A percentile compares a stretch with the other conserved stretches of the same genome.
phyloP scores from a whole-genome alignment of 1,140 invertebrate species.

The Linepithema humile region DNA sequence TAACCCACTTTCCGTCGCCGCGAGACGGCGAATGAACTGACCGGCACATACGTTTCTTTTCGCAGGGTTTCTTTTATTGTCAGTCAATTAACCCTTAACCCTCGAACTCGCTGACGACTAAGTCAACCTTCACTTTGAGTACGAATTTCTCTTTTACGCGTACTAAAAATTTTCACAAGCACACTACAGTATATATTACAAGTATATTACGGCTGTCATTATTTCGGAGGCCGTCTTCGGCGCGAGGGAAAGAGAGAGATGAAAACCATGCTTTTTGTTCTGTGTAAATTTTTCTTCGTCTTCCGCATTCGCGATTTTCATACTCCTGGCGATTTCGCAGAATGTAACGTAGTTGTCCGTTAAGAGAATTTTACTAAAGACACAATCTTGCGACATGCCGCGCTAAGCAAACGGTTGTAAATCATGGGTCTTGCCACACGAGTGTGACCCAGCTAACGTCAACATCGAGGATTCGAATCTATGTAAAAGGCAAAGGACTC shows the following conservation, averaged over 20 bases:
- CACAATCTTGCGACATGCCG: background rate
- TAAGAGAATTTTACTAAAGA: background rate
- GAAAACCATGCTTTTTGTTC: background rate
- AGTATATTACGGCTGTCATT: no score
- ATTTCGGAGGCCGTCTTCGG: no score
- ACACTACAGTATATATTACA: no score
- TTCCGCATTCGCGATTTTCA: no score
- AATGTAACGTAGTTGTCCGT: no score
- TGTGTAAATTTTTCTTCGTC: background rate
- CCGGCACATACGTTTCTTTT: background rate
- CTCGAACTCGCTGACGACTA: no score
- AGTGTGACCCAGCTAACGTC: background rate
- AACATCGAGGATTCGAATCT: background rate
- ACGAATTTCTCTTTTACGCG: background rate
- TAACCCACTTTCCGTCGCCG: conserved; percentile 36
- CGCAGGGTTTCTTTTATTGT: background rate
- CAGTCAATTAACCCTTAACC: background rate
- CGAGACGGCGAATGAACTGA: background rate
- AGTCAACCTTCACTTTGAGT: background rate
- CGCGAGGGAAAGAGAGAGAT: background rate
- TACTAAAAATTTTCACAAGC: background rate
- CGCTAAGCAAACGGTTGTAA: conserved; percentile 5
- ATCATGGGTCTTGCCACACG: background rate
- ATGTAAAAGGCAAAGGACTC: conserved; percentile 62
- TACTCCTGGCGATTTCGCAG: no score